Evolutionary conservation across 1,140 invertebrate species (phyloP).

Genomic region (Bombus huntii): DNA sequence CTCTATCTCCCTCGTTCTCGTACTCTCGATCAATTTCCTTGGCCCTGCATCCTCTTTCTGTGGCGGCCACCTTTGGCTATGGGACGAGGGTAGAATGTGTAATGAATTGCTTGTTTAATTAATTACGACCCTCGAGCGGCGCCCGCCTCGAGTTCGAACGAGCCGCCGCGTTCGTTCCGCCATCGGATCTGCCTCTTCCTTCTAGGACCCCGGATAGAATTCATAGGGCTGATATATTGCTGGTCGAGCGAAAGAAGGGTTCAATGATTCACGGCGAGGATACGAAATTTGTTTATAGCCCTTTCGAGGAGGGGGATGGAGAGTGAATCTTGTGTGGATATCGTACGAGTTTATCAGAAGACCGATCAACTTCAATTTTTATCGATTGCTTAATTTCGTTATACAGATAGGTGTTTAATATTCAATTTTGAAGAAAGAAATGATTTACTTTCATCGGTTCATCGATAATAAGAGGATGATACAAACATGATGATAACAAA

Average conservation of each 20-base stretch:
- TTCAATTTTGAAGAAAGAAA: too few relatives aligned
- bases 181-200: constrained; percentile 5
- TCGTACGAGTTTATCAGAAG: too few relatives aligned
- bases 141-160: constrained; percentile 20
- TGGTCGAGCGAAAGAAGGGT: background rate
- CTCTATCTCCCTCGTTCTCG: constrained; percentile 60
- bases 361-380: too few relatives aligned
- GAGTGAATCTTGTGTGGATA: too few relatives aligned
- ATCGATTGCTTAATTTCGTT: too few relatives aligned
- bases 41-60: constrained; percentile 73
- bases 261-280: background rate
- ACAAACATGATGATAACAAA: too few relatives aligned
- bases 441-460: too few relatives aligned
- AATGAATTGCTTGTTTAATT: constrained; percentile 84
- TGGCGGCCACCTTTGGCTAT: constrained; percentile 71
- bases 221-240: constrained; percentile 47
- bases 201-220: constrained; percentile 16
- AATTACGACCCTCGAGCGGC: constrained; percentile 79
- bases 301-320: background rate
- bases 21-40: constrained; percentile 82
- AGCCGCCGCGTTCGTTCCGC: constrained; percentile 13
- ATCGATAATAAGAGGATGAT: too few relatives aligned
- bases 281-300: background rate
- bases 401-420: too few relatives aligned
- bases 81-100: constrained; percentile 80